Conservation (phyloP, 1,140 invertebrate genomes). For the Leptestheria dahalacensis region DNA sequence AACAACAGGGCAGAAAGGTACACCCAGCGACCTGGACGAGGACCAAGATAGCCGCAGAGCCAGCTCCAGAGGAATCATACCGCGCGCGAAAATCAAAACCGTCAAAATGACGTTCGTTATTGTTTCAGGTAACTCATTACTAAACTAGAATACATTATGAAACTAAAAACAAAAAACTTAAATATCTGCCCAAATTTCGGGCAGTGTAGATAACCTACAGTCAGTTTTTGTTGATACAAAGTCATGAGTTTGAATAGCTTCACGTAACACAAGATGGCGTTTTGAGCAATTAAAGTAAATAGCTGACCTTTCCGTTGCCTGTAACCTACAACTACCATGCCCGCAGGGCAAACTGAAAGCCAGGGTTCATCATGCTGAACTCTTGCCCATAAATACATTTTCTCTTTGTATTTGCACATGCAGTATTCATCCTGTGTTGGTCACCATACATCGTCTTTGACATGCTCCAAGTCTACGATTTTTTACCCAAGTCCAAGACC, state of each 20-base stretch:
- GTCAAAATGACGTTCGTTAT: conserved; percentile 95
- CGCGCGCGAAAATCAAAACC: conserved; percentile 88
- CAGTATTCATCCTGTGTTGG: conserved; percentile 92
- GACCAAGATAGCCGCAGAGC: conserved; percentile 29
- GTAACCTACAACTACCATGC: too few species aligned
- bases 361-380: too few species aligned
- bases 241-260: too few species aligned
- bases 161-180: neutral
- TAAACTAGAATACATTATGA: neutral
- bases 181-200: too few species aligned
- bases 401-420: conserved; percentile 17
- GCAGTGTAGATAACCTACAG: too few species aligned
- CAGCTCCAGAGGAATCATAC: conserved; percentile 61
- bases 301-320: too few species aligned
- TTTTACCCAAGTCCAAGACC: conserved; percentile 61
- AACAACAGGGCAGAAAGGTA: neutral
- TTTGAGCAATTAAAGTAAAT: too few species aligned
- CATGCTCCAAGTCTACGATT: conserved; percentile 74
- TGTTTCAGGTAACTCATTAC: conserved; percentile 55
- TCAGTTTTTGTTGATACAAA: too few species aligned
- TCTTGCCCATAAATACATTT: too few species aligned
- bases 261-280: too few species aligned
- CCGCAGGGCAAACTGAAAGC: too few species aligned
- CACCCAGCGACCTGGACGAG: conserved; percentile 13
- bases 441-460: conserved; percentile 90